Conservation (phyloP, 2,888 invertebrate genomes). For the Sicus ferrugineus region DNA sequence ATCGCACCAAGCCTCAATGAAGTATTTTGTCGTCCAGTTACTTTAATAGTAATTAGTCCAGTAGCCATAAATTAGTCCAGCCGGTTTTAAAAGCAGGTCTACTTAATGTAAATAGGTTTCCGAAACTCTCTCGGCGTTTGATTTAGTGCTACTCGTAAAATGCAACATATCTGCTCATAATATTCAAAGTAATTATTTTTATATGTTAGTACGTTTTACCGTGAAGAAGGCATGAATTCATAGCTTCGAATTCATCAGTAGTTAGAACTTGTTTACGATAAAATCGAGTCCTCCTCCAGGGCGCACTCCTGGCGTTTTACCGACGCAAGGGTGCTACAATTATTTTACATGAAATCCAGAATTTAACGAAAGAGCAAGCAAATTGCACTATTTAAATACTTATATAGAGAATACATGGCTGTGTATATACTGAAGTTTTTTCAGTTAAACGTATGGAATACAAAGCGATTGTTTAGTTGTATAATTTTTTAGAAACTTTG, state of each 20-base stretch:
- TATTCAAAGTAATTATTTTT: constrained; percentile 9
- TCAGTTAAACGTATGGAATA: constrained; percentile 27
- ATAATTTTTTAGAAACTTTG: constrained; percentile 13
- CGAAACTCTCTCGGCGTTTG: not conserved
- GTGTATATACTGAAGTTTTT: constrained; percentile 32
- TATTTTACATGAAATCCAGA: not conserved
- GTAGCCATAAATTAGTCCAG: no score
- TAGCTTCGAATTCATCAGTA: not conserved
- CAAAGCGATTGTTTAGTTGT: constrained; percentile 19
- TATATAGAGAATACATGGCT: constrained; percentile 22
- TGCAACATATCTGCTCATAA: constrained; percentile 9
- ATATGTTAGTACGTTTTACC: constrained; percentile 4
- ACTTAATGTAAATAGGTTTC: constrained; percentile 11
- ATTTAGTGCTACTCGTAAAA: constrained; percentile 1
- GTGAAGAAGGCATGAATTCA: not conserved
- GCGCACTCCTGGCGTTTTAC: not conserved
- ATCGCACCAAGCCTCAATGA: not conserved
- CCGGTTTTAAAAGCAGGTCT: not conserved
- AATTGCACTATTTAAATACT: not conserved
- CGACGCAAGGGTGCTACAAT: not conserved
- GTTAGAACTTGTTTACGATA: not conserved
- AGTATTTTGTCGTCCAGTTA: not conserved
- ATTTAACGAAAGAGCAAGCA: not conserved
- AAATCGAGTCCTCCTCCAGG: not conserved
- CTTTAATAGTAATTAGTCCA: not conserved